Conservation (phyloP, 1,140 invertebrate genomes). For the Metopolophium dirhodum region DNA sequence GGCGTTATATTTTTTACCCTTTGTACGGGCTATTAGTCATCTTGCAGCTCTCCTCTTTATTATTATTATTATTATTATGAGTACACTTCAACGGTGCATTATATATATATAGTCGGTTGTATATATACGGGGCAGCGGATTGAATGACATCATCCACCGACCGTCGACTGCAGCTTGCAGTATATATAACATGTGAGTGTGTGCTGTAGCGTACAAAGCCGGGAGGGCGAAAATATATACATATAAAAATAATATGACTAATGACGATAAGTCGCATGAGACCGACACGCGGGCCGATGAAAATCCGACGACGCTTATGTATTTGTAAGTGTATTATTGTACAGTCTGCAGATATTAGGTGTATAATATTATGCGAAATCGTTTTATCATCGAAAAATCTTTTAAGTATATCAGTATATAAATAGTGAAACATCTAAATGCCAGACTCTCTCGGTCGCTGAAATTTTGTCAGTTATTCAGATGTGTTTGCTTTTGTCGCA, state of each 20-base stretch:
- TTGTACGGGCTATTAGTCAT: conserved; percentile 57
- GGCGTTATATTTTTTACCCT: conserved; percentile 53
- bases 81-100: conserved; percentile 10
- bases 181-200: not conserved
- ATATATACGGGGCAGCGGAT: conserved; percentile 23
- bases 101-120: not conserved
- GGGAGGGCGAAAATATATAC: conserved; percentile 24
- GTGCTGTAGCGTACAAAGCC: not conserved
- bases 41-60: conserved; percentile 45
- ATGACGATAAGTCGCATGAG: conserved; percentile 43
- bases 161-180: not conserved
- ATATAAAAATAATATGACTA: conserved; percentile 40
- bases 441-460: too few relatives aligned
- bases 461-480: too few relatives aligned
- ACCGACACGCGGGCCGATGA: not conserved
- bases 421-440: too few relatives aligned
- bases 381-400: too few relatives aligned
- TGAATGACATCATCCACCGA: conserved; percentile 52
- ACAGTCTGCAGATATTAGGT: not conserved
- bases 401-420: too few relatives aligned
- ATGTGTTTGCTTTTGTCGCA: not conserved
- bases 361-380: too few relatives aligned
- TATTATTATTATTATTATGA: conserved; percentile 42
- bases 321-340: not conserved
- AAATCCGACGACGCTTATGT: not conserved